These are phyloP conservation scores for Heliconius ismenius DNA, from an alignment of 2,888 invertebrate genomes.

Conservation along the genomic window DNA sequence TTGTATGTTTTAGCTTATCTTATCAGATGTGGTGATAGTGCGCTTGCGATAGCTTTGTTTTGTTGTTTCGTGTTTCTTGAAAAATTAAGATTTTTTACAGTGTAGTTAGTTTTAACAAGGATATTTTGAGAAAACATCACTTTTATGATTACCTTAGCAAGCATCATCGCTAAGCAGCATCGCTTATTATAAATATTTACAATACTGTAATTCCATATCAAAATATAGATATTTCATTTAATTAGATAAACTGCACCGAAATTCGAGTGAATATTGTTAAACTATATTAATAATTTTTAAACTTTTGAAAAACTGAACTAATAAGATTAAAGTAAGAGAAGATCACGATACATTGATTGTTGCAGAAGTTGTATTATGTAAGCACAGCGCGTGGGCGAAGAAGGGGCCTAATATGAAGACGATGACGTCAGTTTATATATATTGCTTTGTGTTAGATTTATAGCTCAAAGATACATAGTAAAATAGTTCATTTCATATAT, in stretches of 20 bases:
- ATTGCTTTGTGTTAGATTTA: not conserved
- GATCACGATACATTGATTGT: not conserved
- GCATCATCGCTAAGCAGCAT: too few species aligned
- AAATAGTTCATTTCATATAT: not conserved
- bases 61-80: not conserved
- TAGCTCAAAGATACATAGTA: not conserved
- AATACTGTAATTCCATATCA: not conserved
- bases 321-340: not conserved
- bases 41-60: not conserved
- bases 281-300: not conserved
- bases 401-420: not conserved
- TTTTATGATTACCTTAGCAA: not conserved
- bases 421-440: slow-evolving; percentile 3
- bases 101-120: not conserved
- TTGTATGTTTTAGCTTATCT: slow-evolving; percentile 19
- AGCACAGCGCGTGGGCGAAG: slow-evolving; percentile 8
- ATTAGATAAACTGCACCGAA: too few species aligned
- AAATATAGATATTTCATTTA: not conserved
- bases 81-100: not conserved
- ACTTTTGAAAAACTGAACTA: not conserved
- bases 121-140: not conserved
- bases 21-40: slow-evolving; percentile 7
- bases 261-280: too few species aligned
- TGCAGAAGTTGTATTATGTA: slow-evolving; percentile 13
- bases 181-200: not conserved